Evolutionary conservation across 2,797 vertebrate genomes (phyloP).

Genomic region (Nannoperca obscura): DNA sequence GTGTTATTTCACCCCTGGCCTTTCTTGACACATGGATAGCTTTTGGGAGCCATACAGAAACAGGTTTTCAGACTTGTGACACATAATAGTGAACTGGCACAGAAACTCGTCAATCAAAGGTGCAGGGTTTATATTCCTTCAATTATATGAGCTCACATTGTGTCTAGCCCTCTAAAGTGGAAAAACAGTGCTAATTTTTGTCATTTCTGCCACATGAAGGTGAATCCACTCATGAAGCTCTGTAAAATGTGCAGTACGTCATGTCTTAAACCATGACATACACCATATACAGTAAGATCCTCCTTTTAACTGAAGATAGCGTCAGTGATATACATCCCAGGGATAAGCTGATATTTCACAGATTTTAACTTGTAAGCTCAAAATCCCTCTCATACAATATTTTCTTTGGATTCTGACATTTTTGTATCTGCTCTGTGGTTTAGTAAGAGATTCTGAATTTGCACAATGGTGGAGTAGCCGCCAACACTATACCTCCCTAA

Average conservation of each 20-base stretch:
- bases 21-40: constrained; percentile 62
- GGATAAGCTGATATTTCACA: constrained; percentile 45
- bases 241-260: not conserved
- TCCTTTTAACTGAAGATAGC: constrained; percentile 38
- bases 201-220: constrained; percentile 11
- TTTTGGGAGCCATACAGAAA: constrained; percentile 62
- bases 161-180: not conserved
- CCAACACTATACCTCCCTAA: constrained; percentile 20
- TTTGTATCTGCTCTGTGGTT: not conserved
- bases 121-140: not conserved
- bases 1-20: constrained; percentile 77
- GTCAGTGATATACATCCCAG: constrained; percentile 5
- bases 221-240: not conserved
- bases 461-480: not conserved
- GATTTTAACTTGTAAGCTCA: constrained; percentile 10
- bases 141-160: not conserved
- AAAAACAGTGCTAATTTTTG: not conserved
- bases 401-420: not conserved
- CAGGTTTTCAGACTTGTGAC: constrained; percentile 31
- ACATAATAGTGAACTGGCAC: not conserved
- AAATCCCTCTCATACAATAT: constrained; percentile 7
- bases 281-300: constrained; percentile 44
- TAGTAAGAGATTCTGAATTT: not conserved
- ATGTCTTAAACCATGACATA: constrained; percentile 18
- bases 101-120: constrained; percentile 14